Evolutionary conservation across 2,113 vertebrate genomes (phyloP).

Genomic region (Thinocorus orbignyianus): DNA sequence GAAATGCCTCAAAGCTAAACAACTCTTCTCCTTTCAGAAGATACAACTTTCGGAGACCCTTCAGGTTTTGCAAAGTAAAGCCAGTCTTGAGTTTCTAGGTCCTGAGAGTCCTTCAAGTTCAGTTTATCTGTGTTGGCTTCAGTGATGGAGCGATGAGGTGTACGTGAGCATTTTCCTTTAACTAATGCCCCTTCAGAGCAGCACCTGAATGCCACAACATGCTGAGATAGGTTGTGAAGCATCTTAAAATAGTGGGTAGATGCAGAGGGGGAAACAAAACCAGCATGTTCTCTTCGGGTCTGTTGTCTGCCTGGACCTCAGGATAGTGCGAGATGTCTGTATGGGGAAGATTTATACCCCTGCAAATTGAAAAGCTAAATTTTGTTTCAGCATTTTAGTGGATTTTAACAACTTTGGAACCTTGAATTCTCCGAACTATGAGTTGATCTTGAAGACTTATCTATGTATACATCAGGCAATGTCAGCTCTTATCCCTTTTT

Average conservation of each 20-base stretch:
- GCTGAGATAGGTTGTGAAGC: not conserved
- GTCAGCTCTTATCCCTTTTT: not conserved
- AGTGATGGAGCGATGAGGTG: accelerated
- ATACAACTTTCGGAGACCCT: not conserved
- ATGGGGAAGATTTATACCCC: not conserved
- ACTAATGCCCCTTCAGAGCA: not conserved
- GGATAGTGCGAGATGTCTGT: not conserved
- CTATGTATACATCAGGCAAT: not conserved
- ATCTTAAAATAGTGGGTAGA: not conserved
- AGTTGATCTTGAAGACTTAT: not conserved
- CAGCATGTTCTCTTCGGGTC: not conserved
- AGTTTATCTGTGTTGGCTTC: not conserved
- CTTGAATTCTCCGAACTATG: not conserved
- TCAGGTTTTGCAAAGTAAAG: not conserved
- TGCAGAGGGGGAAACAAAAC: not conserved
- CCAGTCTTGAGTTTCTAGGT: not conserved
- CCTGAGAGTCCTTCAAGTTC: not conserved
- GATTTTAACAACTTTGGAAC: not conserved
- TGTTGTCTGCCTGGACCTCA: not conserved
- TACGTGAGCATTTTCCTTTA: not conserved
- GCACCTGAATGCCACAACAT: not conserved
- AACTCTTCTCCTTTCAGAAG: not conserved
- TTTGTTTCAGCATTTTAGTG: not conserved
- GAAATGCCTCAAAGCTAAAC: not conserved
- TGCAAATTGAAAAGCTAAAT: not conserved